Conservation (phyloP, 2,797 vertebrate genomes). For the Remorina albescens region DNA sequence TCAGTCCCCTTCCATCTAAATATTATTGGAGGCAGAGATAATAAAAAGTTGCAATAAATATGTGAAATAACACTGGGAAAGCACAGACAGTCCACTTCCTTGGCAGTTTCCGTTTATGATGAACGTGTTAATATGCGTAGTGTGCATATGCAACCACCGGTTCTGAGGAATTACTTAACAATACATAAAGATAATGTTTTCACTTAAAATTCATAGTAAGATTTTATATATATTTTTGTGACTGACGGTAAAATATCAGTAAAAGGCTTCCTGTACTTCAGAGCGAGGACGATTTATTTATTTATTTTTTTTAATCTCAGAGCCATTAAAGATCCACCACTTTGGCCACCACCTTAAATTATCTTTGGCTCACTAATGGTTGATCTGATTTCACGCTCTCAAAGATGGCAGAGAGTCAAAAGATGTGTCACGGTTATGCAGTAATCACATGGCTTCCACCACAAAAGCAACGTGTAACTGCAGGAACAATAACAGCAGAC, state of each 20-base stretch:
- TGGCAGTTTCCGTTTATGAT: conserved; percentile 28
- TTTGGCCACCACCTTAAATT: background rate
- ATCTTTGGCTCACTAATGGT: conserved; percentile 18
- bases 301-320: too few relatives aligned
- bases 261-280: background rate
- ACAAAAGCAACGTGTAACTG: background rate
- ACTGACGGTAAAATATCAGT: conserved; percentile 1
- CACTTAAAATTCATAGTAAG: background rate
- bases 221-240: background rate
- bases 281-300: conserved; percentile 12
- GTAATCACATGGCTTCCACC: conserved; percentile 15
- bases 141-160: background rate
- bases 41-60: conserved; percentile 82
- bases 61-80: conserved; percentile 69
- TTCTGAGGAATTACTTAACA: background rate
- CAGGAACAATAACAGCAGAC: background rate
- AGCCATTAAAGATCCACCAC: conserved; percentile 16
- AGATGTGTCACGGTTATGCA: conserved; percentile 28
- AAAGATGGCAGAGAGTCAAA: conserved; percentile 42
- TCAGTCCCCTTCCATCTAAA: conserved; percentile 80
- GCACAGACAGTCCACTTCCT: conserved; percentile 54
- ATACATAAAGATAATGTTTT: background rate
- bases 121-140: conserved; percentile 43
- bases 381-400: conserved; percentile 14
- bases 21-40: conserved; percentile 82